Percentiles rank a stretch among this genome's conserved stretches.
These are phyloP conservation scores for Coregonus sp. DNA, from an alignment of 2,797 vertebrate genomes.

Conservation along the genomic window DNA sequence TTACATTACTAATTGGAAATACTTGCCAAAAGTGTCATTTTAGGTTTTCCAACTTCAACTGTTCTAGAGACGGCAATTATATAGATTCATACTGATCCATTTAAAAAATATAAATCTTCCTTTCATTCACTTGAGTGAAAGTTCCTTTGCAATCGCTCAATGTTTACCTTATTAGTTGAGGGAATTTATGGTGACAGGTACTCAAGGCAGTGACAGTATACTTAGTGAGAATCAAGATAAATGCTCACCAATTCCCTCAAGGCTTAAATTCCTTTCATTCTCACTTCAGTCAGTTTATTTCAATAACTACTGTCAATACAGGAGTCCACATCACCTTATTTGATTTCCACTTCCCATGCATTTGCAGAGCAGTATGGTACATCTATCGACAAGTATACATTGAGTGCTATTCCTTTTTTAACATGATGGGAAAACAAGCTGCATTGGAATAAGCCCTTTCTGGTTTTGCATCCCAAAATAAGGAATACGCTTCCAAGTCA, in stretches of 20 bases:
- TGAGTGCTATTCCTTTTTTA: slow-evolving; percentile 59
- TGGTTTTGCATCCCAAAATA: slow-evolving; percentile 70
- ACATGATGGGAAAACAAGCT: slow-evolving; percentile 66
- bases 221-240: slow-evolving; percentile 14
- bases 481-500: slow-evolving; percentile 31
- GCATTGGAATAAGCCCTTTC: slow-evolving; percentile 76
- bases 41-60: neutral
- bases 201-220: slow-evolving; percentile 14
- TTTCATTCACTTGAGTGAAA: neutral
- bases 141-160: neutral
- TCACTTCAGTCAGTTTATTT: slow-evolving; percentile 4
- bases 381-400: slow-evolving; percentile 52
- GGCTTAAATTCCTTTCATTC: neutral
- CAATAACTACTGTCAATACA: slow-evolving; percentile 10
- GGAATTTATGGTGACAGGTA: neutral
- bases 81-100: neutral
- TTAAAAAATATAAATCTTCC: neutral
- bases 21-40: neutral
- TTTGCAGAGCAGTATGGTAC: neutral
- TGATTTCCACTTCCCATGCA: neutral
- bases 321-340: neutral
- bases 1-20: neutral
- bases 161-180: slow-evolving; percentile 14
- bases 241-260: slow-evolving; percentile 17
- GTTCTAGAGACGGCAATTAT: neutral